Evolutionary conservation across 1,140 invertebrate species (phyloP).

Genomic region (Hestina assimilis): DNA sequence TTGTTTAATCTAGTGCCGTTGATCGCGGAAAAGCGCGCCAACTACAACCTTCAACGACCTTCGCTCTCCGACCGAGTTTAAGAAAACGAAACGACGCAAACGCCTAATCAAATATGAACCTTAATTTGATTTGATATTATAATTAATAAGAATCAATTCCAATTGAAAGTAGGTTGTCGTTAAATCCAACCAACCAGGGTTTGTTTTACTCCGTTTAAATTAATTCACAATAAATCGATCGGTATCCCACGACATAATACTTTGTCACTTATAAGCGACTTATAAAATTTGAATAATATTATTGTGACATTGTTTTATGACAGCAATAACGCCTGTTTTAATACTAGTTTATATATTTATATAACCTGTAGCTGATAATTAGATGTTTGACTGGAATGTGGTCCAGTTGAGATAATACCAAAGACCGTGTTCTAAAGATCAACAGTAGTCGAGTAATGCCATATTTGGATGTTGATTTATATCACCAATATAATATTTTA

Average conservation of each 20-base stretch:
- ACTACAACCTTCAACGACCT: slow-evolving; percentile 72
- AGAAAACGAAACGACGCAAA: slow-evolving; percentile 39
- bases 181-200: slow-evolving; percentile 21
- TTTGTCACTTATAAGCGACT: slow-evolving; percentile 58
- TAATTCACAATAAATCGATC: slow-evolving; percentile 63
- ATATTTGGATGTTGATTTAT: slow-evolving; percentile 27
- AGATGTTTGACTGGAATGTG: slow-evolving; percentile 25
- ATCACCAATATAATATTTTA: slow-evolving; percentile 16
- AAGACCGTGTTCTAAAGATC: slow-evolving; percentile 24
- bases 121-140: not conserved
- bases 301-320: slow-evolving; percentile 52
- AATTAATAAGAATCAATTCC: slow-evolving; percentile 14
- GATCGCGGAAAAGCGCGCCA: slow-evolving; percentile 77
- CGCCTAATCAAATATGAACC: slow-evolving; percentile 5
- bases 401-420: slow-evolving; percentile 22
- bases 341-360: slow-evolving; percentile 14
- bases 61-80: slow-evolving; percentile 67
- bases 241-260: slow-evolving; percentile 47
- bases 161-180: slow-evolving; percentile 6
- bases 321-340: slow-evolving; percentile 27
- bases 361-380: slow-evolving; percentile 23
- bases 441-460: slow-evolving; percentile 26
- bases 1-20: slow-evolving; percentile 75
- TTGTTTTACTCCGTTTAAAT: slow-evolving; percentile 57
- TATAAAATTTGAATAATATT: slow-evolving; percentile 51